These are phyloP conservation scores for Metopia argyrocephala DNA, from an alignment of 2,888 invertebrate genomes.

Conservation along the genomic window DNA sequence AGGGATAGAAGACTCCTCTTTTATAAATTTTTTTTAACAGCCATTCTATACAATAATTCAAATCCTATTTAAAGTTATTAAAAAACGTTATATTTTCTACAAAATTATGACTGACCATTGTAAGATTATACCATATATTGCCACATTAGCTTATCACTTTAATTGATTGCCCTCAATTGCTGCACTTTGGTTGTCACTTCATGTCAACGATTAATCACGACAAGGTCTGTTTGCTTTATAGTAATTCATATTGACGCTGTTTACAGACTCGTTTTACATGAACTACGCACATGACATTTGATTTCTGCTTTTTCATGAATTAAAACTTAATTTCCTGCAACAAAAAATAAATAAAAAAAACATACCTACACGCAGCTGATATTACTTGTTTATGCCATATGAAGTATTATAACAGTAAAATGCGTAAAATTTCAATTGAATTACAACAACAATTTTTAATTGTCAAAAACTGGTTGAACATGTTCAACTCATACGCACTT, in stretches of 20 bases:
- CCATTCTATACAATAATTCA: too few species aligned
- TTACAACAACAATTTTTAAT: neutral
- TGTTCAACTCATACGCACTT: constrained; percentile 50
- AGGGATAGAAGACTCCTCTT: too few species aligned
- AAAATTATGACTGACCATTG: too few species aligned
- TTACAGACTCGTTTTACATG: constrained; percentile 53
- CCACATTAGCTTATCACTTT: too few species aligned
- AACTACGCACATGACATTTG: constrained; percentile 63
- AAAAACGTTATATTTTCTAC: too few species aligned
- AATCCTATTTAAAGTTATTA: too few species aligned
- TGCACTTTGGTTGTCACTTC: too few species aligned
- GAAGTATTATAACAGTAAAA: constrained; percentile 50
- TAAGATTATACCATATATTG: too few species aligned
- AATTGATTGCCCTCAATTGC: too few species aligned
- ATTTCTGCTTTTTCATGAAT: constrained; percentile 40
- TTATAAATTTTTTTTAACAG: too few species aligned
- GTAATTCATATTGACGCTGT: constrained; percentile 8
- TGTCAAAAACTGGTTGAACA: constrained; percentile 36
- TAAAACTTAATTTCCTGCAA: constrained; percentile 40
- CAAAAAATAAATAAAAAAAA: constrained; percentile 10
- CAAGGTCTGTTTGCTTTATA: too few species aligned
- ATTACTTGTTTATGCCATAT: constrained; percentile 1
- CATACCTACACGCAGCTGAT: neutral
- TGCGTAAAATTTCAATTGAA: constrained; percentile 52
- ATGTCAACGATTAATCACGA: too few species aligned